Evolutionary conservation across 2,888 invertebrate species (phyloP), one percentile per base, ranked within the genome.

Genomic region (Drosophila borealis): DNA sequence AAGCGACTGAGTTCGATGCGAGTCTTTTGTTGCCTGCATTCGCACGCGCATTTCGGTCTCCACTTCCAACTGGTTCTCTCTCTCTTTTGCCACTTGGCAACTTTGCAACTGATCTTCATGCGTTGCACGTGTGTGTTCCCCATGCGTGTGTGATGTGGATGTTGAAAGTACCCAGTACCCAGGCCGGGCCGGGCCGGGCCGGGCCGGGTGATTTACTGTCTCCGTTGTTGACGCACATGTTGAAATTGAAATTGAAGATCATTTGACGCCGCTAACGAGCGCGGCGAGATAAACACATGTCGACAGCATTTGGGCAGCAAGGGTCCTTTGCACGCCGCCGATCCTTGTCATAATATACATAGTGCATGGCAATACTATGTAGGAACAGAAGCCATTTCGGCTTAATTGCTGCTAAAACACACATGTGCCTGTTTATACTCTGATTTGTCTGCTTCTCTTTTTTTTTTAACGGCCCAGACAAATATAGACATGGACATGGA

Each of bases 341-440:
- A 76, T 85, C 78, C 82, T 81, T 74, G 65, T 57, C 63, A 66
- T 33, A 59, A 71, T 56, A 49, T 37, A 37, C 51, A 51, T 33
- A 6, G 42, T 37, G 34, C 51, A 51, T 33, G 9, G 42, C 39
- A 39, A 55, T 11, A 11, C 17, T 41, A 29, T 29, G 44, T 14
- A 36, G 45, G 45, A 13, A 50, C 56, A 11, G 45, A 4, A 48
- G 50, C 48, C 44, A 71, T 74, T 74, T 70, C 56, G 21, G 11
- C 39, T 68, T 80, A 83, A 81, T 86, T 81, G 54, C 83, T 25
- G 50, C 29, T 29, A 10, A 59, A 57, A 67, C 88, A 88, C 88
- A 88, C 70, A 80, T 85, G 83, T 85, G 67, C 53, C 25, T 68
- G 55, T 80, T 74, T 76, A 36, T 36, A 76, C 79, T 67, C 54